Evolutionary conservation across 2,113 vertebrate genomes (phyloP).

Genomic region (Vulpes lagopus): DNA sequence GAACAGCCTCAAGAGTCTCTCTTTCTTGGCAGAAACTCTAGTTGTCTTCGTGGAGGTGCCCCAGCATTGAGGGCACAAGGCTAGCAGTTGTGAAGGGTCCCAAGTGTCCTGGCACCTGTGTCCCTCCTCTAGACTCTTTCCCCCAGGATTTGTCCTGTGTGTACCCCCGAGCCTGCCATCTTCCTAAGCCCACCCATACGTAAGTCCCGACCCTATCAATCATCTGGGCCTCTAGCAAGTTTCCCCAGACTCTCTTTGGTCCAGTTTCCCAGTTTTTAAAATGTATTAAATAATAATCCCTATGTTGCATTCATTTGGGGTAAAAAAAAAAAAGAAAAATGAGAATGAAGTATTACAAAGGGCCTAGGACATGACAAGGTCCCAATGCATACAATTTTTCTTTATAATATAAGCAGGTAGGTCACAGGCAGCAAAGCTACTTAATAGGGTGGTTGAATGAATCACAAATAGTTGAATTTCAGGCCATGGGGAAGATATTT

Average conservation of each 20-base stretch:
- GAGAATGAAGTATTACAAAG: not conserved
- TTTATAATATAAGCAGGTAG: not conserved
- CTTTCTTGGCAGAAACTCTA: not conserved
- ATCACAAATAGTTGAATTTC: conserved; percentile 25
- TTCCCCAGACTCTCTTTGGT: not conserved
- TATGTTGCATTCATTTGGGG: not conserved
- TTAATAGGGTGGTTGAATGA: not conserved
- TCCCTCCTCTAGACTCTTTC: accelerated
- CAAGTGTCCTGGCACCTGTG: accelerated
- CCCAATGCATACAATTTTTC: not conserved
- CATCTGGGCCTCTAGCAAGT: not conserved
- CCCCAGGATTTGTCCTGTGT: not conserved
- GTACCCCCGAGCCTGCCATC: not conserved
- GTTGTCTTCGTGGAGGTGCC: not conserved
- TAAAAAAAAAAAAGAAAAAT: conserved; percentile 14
- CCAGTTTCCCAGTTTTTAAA: conserved; percentile 36
- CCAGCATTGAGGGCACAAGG: not conserved
- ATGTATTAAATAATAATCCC: not conserved
- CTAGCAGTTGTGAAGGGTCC: not conserved
- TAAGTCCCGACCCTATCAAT: not conserved
- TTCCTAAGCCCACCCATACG: not conserved
- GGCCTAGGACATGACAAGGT: not conserved
- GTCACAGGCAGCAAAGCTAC: not conserved
- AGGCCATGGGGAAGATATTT: not conserved
- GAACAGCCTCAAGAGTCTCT: not conserved